Evolutionary conservation across 1,140 invertebrate species (phyloP).

Genomic region (Sarcophaga bullata): DNA sequence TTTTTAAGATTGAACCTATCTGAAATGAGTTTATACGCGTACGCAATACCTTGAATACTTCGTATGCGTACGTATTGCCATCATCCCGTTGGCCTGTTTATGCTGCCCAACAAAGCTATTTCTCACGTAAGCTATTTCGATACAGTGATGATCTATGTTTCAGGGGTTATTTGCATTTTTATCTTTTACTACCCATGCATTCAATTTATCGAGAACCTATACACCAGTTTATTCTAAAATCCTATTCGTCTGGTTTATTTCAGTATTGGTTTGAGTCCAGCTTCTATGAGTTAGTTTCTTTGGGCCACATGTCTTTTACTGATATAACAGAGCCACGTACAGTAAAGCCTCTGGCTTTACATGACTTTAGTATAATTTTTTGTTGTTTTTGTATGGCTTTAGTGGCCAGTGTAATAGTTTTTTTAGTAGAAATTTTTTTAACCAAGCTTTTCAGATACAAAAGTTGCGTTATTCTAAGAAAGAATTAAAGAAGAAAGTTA

Average conservation of each 20-base stretch:
- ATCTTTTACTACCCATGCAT: not conserved
- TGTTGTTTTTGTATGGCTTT: not conserved
- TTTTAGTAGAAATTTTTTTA: not conserved
- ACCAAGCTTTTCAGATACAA: too few species aligned
- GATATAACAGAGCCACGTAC: not conserved
- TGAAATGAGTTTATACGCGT: not conserved
- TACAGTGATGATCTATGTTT: not conserved
- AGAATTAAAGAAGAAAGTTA: too few species aligned
- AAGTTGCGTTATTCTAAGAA: too few species aligned
- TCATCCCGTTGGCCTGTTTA: not conserved
- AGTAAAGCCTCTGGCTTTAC: not conserved
- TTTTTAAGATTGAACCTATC: not conserved
- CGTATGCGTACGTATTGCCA: not conserved
- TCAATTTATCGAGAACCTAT: not conserved
- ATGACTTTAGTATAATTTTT: not conserved
- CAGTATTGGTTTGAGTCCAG: not conserved
- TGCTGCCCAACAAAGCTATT: not conserved
- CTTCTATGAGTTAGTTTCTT: not conserved
- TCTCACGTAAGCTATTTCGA: not conserved
- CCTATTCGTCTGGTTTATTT: not conserved
- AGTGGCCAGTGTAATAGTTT: not conserved
- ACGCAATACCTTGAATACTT: not conserved
- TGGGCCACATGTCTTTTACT: not conserved
- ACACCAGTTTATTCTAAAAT: not conserved
- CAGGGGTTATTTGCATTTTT: not conserved